A percentile compares a stretch with the other conserved stretches of the same genome.
phyloP scores from a whole-genome alignment of 2,113 vertebrate genomes.

The Grantiella picta region DNA sequence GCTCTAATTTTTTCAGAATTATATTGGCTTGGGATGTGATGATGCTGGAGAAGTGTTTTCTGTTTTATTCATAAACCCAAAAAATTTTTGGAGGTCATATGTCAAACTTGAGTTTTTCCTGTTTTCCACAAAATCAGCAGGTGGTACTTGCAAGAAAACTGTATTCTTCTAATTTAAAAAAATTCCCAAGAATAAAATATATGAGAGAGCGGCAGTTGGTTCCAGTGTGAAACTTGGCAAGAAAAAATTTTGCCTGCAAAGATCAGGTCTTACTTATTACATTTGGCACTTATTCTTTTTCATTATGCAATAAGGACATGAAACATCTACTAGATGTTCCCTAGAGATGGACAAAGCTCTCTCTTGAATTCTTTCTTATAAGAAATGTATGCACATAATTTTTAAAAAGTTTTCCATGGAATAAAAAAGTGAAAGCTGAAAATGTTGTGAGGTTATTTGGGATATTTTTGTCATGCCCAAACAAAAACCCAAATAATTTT shows the following conservation, averaged over 20 bases:
- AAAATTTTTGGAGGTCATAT: not conserved
- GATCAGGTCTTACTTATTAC: not conserved
- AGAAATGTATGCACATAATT: not conserved
- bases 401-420: not conserved
- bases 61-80: not conserved
- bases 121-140: conserved; percentile 18
- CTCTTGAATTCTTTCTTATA: not conserved
- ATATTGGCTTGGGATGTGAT: not conserved
- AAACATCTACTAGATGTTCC: not conserved
- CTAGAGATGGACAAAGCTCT: not conserved
- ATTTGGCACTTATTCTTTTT: not conserved
- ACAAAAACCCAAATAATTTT: not conserved
- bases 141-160: not conserved
- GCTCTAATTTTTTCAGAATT: not conserved
- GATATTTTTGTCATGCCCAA: not conserved
- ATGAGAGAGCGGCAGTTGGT: not conserved
- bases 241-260: not conserved
- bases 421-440: not conserved
- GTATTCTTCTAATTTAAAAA: conserved; percentile 8
- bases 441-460: not conserved
- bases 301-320: not conserved
- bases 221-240: conserved; percentile 42
- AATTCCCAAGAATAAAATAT: not conserved
- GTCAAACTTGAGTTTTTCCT: not conserved
- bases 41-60: not conserved